Conservation (phyloP, 2,113 vertebrate species). For the mouse (Mus musculus) region GRCm39 chr8:46165501-46166000, state of each 20-base stretch:
- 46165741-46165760: conserved; percentile 56
- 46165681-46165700: not conserved
- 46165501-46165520: not conserved
- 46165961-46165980: conserved; percentile 70
- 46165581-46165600: not conserved
- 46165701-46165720: not conserved
- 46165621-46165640: not conserved
- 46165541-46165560: not conserved
- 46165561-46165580: not conserved
- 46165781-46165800: conserved; percentile 55
- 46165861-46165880: conserved; percentile 63
- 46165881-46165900: conserved; percentile 70
- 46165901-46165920: conserved; percentile 57
- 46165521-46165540: not conserved
- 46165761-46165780: conserved; percentile 61
- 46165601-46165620: not conserved
- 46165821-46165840: conserved; percentile 58
- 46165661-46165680: not conserved
- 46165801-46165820: conserved; percentile 52
- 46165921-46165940: conserved; percentile 29
- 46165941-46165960: conserved; percentile 77
- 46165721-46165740: not conserved
- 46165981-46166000: conserved; percentile 66
- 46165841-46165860: conserved; percentile 69
- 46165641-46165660: not conserved